Evolutionary conservation across 2,113 vertebrate genomes (phyloP).

Genomic region (Pseudorhombus dupliciocellatus): DNA sequence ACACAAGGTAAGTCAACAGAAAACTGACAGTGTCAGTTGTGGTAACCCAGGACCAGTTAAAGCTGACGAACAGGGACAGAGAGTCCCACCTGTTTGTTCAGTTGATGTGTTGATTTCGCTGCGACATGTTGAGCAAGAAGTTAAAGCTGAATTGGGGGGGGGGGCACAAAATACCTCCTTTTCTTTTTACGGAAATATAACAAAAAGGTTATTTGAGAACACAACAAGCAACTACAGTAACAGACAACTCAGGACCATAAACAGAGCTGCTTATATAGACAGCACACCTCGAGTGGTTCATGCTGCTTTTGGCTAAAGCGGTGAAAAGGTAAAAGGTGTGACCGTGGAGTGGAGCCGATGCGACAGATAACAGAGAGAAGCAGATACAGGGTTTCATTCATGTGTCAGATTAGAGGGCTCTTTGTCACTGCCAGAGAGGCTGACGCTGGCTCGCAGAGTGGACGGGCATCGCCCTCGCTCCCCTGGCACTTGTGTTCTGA

Average conservation of each 20-base stretch:
- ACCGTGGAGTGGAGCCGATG: constrained; percentile 53
- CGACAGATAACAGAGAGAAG: constrained; percentile 49
- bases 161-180: background rate
- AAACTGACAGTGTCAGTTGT: constrained; percentile 8
- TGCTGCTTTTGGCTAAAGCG: constrained; percentile 3
- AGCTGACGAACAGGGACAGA: background rate
- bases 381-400: constrained; percentile 70
- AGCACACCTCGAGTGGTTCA: constrained; percentile 20
- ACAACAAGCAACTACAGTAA: background rate
- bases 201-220: background rate
- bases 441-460: constrained; percentile 50
- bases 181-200: constrained; percentile 9
- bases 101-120: background rate
- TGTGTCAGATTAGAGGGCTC: constrained; percentile 69
- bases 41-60: constrained; percentile 6
- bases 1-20: constrained; percentile 25
- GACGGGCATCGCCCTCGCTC: constrained; percentile 29
- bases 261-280: constrained; percentile 37
- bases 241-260: background rate
- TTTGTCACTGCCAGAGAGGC: constrained; percentile 60
- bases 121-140: background rate
- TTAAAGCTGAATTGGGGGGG: background rate
- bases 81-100: background rate
- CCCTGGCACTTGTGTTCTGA: constrained; percentile 13
- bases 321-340: constrained; percentile 32